Conservation (phyloP, 2,888 invertebrate species). For the Nesidiocoris tenuis region DNA sequence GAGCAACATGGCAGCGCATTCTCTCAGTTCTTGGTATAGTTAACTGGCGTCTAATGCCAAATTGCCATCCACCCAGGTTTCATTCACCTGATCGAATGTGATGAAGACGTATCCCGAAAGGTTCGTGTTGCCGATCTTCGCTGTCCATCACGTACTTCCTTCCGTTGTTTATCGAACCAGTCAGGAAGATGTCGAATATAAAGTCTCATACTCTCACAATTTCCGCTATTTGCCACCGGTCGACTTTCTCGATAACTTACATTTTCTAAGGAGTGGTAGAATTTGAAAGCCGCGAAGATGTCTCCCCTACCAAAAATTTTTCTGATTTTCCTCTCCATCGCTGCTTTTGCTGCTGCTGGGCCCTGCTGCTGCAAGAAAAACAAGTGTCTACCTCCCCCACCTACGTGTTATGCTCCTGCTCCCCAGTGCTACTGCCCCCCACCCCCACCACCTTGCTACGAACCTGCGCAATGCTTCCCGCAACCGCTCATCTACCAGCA, state of each 20-base stretch:
- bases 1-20: no score
- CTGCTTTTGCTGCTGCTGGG: background rate
- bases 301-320: background rate
- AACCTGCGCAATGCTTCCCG: background rate
- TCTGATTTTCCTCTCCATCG: background rate
- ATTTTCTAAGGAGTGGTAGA: background rate
- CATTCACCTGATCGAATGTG: no score
- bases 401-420: background rate
- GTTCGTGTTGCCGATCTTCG: background rate
- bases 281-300: background rate
- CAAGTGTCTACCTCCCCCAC: constrained; percentile 10
- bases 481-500: background rate
- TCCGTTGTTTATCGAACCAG: background rate
- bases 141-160: background rate
- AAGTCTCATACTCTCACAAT: background rate
- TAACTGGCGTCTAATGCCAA: no score
- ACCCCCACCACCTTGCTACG: background rate
- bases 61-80: no score
- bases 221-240: background rate
- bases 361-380: constrained; percentile 17
- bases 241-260: no score
- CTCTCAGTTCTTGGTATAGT: no score
- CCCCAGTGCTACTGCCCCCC: no score
- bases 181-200: constrained; percentile 8
- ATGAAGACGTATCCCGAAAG: background rate